Base-by-base conservation (phyloP, 2,888 invertebrate genomes). In the Amiota communis region DNA sequence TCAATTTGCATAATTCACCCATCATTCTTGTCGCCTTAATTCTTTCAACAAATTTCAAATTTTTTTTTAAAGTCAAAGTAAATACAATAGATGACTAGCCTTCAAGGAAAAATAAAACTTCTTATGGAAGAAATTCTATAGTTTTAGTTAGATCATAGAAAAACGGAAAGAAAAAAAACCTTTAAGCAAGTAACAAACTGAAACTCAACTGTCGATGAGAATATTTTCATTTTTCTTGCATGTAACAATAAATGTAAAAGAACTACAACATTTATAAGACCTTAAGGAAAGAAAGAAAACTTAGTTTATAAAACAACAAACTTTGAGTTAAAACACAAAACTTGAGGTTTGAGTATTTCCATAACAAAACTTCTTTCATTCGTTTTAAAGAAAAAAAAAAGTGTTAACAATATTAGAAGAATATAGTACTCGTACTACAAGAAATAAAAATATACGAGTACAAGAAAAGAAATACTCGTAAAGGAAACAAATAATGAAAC, bases 401-500 rank as follows among this genome's bases (percentile, higher is more conserved):
- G 23, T 63, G 23, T 63, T 46, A 63, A 63, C 63, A 63, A 59
- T 59, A 57, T 57, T 63, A 63, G 36, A 36, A 17, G 13, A 17
- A 63, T 6, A 46, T n/a, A 63, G 13, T n/a, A 15, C 10, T 17
- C 2, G 2, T 8, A 57, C 57, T 15, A 17, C 2, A 10, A 2
- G 20, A 59, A 17, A 57, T 10, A 57, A 15, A 57, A 10, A 57
- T 10, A 70, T 51, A 56, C 10, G 72, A 63, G 12, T n/a, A n/a
- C n/a, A n/a, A 59, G 10, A 59, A 20, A 11, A 20, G 10, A 71
- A 74, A 48, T 74, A n/a, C n/a, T n/a, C n/a, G n/a, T n/a, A 74
- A 73, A 73, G 70, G 75, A 72, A 83, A 83, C 80, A 59, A 15
- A 59, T 12, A 72, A 64, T 64, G 17, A 73, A 63, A 72, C 74